Base-by-base conservation (phyloP, 1,140 invertebrate genomes). In the Gryon sp. region DNA sequence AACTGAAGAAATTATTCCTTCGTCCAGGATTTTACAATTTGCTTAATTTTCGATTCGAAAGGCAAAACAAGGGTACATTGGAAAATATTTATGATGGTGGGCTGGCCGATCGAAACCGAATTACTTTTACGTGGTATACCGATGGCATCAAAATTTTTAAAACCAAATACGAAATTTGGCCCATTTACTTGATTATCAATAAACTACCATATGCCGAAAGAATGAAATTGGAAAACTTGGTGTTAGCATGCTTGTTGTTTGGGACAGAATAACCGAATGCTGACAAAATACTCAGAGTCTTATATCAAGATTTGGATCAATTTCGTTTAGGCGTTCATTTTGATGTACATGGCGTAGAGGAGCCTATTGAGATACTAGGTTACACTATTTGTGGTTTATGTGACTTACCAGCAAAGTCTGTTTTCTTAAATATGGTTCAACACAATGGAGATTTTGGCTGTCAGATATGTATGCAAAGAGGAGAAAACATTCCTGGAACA, bases 1-100 rank as follows among this genome's bases (percentile, higher is more conserved):
- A 72, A 72, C 15, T 72, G 6, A 4, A 62, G 11, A 52, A 40
- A 32, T 2, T 72, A 4, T 63, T n/a, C 6, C 46, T 18, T 18
- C 38, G 57, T 12, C 69, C 46, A 4, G 48, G 40, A 40, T 73
- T 73, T 41, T 63, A 63, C 11, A 34, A 55, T 2, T 14, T n/a
- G 18, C 26, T 73, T 2, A 34, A 40, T 41, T 6, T 16, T 32
- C 57, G 69, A 6, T 63, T 48, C 18, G 8, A 55, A 52, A 22
- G 69, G 14, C 38, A 55, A 8, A 38, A 50, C 24, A 15, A 11
- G 0, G 19, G 8, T 0, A 57, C 55, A 16, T 46, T 32, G 48
- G 11, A 45, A n/a, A 48, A 53, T 18, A 53, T 72, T 2, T 72
- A 48, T 30, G 57, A 72, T 18, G 0, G 6, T 1, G 24, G 57